Evolutionary conservation across 2,797 vertebrate species (phyloP).

Genomic region (Phyllotis vaccarum): DNA sequence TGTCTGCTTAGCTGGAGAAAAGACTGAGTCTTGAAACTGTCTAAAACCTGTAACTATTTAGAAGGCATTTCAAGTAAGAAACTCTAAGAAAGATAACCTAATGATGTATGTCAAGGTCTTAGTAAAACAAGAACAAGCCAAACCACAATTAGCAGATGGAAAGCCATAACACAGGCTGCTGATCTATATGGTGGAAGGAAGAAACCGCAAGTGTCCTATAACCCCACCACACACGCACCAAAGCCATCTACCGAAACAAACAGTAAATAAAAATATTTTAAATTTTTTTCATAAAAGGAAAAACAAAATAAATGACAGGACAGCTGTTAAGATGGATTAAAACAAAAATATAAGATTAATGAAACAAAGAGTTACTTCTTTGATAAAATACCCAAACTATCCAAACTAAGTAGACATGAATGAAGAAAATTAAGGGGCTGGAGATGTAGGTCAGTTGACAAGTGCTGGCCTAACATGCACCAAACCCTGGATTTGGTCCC

Average conservation of each 20-base stretch:
- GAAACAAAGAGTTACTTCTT: not conserved
- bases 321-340: not conserved
- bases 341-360: conserved; percentile 1
- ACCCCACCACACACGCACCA: not conserved
- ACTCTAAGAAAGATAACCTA: conserved; percentile 51
- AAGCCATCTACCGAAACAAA: not conserved
- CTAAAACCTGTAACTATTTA: conserved; percentile 15
- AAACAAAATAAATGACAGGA: not conserved
- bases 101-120: not conserved
- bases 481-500: not conserved
- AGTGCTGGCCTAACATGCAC: not conserved
- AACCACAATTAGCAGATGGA: not conserved
- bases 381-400: not conserved
- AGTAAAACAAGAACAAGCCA: not conserved
- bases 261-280: not conserved
- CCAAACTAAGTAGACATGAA: not conserved
- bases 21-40: not conserved
- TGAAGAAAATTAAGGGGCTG: not conserved
- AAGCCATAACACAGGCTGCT: not conserved
- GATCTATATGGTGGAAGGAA: not conserved
- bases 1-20: not conserved
- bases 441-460: not conserved
- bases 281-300: not conserved
- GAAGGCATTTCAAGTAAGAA: not conserved
- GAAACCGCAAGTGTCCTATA: not conserved